A percentile compares a stretch with the other conserved stretches of the same genome.
phyloP scores from a whole-genome alignment of 2,888 invertebrate species.

The Dolichopus griseipennis region DNA sequence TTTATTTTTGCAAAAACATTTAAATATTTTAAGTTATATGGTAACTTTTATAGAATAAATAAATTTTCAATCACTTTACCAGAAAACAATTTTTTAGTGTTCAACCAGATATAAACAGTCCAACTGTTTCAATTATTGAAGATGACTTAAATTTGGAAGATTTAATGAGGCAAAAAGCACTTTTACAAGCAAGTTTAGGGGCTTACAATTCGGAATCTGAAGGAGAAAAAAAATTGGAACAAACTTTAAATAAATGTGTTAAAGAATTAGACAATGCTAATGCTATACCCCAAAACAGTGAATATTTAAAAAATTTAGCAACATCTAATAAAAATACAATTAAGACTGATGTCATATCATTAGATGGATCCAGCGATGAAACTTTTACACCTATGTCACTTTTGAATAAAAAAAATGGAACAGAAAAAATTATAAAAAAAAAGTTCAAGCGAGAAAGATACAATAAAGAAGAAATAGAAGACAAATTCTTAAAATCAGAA shows the following conservation, averaged over 20 bases:
- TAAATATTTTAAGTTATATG: too few species aligned
- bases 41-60: too few species aligned
- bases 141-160: conserved; percentile 83
- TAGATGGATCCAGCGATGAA: conserved; percentile 57
- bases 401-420: conserved; percentile 37
- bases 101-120: conserved; percentile 54
- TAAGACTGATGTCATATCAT: conserved; percentile 52
- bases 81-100: background rate
- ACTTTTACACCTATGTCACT: conserved; percentile 43
- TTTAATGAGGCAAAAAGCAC: conserved; percentile 79
- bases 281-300: background rate
- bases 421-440: conserved; percentile 30
- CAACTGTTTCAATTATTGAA: conserved; percentile 66
- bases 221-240: conserved; percentile 42
- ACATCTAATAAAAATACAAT: conserved; percentile 31
- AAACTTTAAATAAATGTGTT: conserved; percentile 5
- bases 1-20: too few species aligned
- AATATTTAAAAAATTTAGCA: background rate
- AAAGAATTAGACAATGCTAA: background rate
- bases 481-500: conserved; percentile 23
- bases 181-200: conserved; percentile 67
- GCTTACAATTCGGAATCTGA: conserved; percentile 65
- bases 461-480: conserved; percentile 13
- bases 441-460: conserved; percentile 22
- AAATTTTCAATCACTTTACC: too few species aligned